Base-by-base conservation (phyloP, 2,113 vertebrate genomes). In the Periophthalmus modestus region DNA sequence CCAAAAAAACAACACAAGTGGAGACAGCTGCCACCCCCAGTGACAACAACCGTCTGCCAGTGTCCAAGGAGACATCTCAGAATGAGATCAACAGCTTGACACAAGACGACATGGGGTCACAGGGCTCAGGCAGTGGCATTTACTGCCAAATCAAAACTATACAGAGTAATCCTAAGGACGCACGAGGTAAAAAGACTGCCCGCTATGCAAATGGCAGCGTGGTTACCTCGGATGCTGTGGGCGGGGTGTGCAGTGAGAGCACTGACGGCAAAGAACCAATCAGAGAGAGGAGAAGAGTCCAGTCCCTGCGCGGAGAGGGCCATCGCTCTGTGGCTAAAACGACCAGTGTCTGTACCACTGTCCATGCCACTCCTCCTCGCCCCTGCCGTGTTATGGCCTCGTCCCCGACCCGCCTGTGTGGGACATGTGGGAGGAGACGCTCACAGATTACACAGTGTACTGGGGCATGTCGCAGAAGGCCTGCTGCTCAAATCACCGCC, bases 191-290 rank as follows among this genome's bases (percentile, higher is more conserved):
- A 81, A 84, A 88, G 82, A 83, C 80, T 79, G 79, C 89, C 66
- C 91, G 90, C 13, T 94, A 93, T 52, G 86, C 85, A 54, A 94
- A 94, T 66, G 94, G 94, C 52, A 94, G 94, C 21, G 86, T 94
- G n/a, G 93, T 94, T n/a, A 89, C 92, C 5, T 91, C 94, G 0
- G 93, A 94, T n/a, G 82, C 81, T 73, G 83, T 94, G 66, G 94
- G 92, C 19, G 92, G 93, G 16, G 94, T 94, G 46, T 93, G 91
- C 74, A 87, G 80, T 7, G 94, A 94, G 65, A 76, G 84, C 34
- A 71, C 81, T 10, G 94, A 93, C 10, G 59, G 62, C n/a, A 82
- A 82, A 19, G 85, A 89, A 69, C 52, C 75, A 0, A 39, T 68
- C 1, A 77, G 21, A 33, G 89, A 92, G 74, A 89, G 73, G 72